Evolutionary conservation across 2,888 invertebrate species (phyloP), one percentile per base, ranked within the genome.

Genomic region (Drosophila engyochracea): DNA sequence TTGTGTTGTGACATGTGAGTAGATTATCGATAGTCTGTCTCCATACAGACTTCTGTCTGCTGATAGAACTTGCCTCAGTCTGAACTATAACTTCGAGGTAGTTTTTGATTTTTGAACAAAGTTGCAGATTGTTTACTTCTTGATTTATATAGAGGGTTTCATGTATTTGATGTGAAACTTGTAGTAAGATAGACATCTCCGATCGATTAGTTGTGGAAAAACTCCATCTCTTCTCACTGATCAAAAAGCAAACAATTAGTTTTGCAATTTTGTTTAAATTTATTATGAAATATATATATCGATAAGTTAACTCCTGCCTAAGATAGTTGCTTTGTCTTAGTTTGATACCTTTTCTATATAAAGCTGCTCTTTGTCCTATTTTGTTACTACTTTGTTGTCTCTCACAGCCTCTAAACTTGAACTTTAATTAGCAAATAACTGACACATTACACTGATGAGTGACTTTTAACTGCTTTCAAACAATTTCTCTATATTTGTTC

Each of bases 361-460:
- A 33, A 55, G 41, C 30, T 3, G 1, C 16, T 52, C 55, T 61
- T 61, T 70, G 51, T 55, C n/a, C 14, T 10, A 31, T 28, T 39
- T 35, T 31, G 22, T 53, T n/a, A 30, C 14, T 6, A 31, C 14
- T 39, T 30, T 30, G 30, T 30, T 7, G 1, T 7, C 30, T 30
- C 30, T 30, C 7, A 30, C 7, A 30, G 30, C 30, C 30, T 30
- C 28, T n/a, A 12, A 28, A 31, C 49, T 58, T 44, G 52, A 49
- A 53, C 49, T 58, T 52, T 7, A 33, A 37, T 62, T 37, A 51
- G 33, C 39, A 47, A 54, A 59, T 44, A 37, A 51, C 58, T 74
- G 31, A 28, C 41, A 61, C 60, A 51, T 65, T 47, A 44, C 28
- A 49, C 41, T 9, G 1, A 4, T 22, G 47, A 12, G 22, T 47